These are phyloP conservation scores for Potamarius usumacintae DNA, from an alignment of 2,113 vertebrate genomes.

Conservation along the genomic window DNA sequence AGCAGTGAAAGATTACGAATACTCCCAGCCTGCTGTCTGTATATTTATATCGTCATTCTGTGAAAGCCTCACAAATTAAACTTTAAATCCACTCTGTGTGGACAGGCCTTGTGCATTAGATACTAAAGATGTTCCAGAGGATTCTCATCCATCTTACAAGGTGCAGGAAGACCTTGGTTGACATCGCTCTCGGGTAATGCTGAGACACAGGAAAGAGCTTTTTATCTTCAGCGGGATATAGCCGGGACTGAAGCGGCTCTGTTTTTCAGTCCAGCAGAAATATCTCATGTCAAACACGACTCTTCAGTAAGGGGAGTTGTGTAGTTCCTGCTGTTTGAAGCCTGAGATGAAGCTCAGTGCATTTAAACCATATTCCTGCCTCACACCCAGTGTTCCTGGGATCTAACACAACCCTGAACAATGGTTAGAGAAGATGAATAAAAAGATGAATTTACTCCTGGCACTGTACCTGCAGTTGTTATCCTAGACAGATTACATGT, in stretches of 20 bases:
- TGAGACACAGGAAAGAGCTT: slow-evolving; percentile 37
- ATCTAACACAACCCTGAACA: background rate
- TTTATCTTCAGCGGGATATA: slow-evolving; percentile 47
- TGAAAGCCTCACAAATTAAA: slow-evolving; percentile 46
- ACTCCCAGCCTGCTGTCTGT: background rate
- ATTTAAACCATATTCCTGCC: slow-evolving; percentile 7
- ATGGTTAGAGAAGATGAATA: background rate
- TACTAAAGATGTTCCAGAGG: slow-evolving; percentile 43
- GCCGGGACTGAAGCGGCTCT: slow-evolving; percentile 20
- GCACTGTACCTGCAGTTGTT: background rate
- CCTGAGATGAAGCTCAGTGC: background rate
- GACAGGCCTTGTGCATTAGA: slow-evolving; percentile 48
- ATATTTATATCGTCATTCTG: slow-evolving; percentile 11
- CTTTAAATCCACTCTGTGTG: slow-evolving; percentile 49
- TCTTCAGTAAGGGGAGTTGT: slow-evolving; percentile 27
- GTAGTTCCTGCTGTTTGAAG: background rate
- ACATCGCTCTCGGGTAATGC: slow-evolving; percentile 29
- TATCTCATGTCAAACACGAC: slow-evolving; percentile 33
- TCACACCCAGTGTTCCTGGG: background rate
- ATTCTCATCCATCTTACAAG: slow-evolving; percentile 46
- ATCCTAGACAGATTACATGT: background rate
- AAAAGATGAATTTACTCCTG: background rate
- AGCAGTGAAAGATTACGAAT: background rate
- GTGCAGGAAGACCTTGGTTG: slow-evolving; percentile 46
- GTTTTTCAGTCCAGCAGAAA: slow-evolving; percentile 31